These are phyloP conservation scores for Chaitophorus viminalis DNA, from an alignment of 2,888 invertebrate genomes.

Conservation along the genomic window DNA sequence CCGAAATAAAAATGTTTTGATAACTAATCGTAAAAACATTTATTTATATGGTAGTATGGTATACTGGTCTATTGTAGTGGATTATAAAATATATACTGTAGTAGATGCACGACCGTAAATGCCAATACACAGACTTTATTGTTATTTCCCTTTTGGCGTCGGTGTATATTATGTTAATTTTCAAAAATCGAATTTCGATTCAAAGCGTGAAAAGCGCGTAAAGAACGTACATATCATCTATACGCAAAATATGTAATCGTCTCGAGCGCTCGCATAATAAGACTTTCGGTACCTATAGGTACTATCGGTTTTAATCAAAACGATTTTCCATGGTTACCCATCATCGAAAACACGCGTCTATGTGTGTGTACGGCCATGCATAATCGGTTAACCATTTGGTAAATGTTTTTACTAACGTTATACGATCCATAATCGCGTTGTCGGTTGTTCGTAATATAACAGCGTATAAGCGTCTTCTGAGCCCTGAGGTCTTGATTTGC, in stretches of 20 bases:
- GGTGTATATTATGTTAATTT: background rate
- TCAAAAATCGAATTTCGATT: background rate
- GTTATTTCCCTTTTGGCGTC: background rate
- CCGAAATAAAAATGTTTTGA: too few species aligned
- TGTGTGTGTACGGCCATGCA: background rate
- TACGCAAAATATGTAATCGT: background rate
- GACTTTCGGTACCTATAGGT: background rate
- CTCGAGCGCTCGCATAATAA: background rate
- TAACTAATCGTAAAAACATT: too few species aligned
- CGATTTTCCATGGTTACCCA: conserved; percentile 30
- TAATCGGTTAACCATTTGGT: background rate
- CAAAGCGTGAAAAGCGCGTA: background rate
- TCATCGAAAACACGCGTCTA: background rate
- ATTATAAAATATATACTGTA: background rate
- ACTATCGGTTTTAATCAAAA: conserved; percentile 11
- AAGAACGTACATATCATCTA: background rate
- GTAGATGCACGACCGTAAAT: background rate
- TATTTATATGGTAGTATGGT: too few species aligned
- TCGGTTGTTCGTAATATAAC: too few species aligned
- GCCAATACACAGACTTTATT: background rate
- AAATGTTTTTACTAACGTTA: background rate
- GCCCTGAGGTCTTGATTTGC: too few species aligned
- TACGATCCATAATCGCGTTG: background rate
- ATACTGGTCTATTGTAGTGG: background rate
- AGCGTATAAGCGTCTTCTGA: too few species aligned